Evolutionary conservation across 1,140 invertebrate species (phyloP).

Genomic region (Drosophila ambigua): DNA sequence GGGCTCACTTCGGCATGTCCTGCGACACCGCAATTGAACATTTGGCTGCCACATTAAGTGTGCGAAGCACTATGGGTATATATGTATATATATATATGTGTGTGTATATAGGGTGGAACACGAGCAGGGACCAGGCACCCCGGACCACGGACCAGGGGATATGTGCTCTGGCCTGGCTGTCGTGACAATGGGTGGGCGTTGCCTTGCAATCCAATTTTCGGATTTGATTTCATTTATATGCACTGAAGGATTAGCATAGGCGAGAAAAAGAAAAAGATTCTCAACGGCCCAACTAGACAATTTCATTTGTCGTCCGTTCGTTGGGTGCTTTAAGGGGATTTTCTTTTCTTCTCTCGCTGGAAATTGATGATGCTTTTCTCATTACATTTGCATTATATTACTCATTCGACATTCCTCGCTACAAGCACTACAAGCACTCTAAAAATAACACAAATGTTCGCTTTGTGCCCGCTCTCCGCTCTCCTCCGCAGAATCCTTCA

Average conservation of each 20-base stretch:
- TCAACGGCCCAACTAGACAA: conserved; percentile 57
- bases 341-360: conserved; percentile 48
- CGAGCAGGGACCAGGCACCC: not conserved
- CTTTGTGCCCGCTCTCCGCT: conserved; percentile 17
- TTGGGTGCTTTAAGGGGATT: conserved; percentile 76
- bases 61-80: conserved; percentile 14
- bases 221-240: conserved; percentile 78
- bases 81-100: not conserved
- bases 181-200: conserved; percentile 75
- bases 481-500: conserved; percentile 10
- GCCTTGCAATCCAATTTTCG: conserved; percentile 78
- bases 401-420: conserved; percentile 18
- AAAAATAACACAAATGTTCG: conserved; percentile 45
- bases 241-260: conserved; percentile 69
- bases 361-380: conserved; percentile 77
- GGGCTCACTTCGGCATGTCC: conserved; percentile 73
- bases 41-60: conserved; percentile 74
- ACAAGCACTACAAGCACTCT: conserved; percentile 5
- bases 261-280: conserved; percentile 56
- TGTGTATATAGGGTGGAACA: conserved; percentile 15
- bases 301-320: conserved; percentile 67
- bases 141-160: conserved; percentile 3
- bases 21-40: conserved; percentile 81
- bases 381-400: conserved; percentile 83
- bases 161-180: conserved; percentile 6